These are phyloP conservation scores for Artemia sp. DNA, from an alignment of 2,888 invertebrate genomes.

Conservation along the genomic window DNA sequence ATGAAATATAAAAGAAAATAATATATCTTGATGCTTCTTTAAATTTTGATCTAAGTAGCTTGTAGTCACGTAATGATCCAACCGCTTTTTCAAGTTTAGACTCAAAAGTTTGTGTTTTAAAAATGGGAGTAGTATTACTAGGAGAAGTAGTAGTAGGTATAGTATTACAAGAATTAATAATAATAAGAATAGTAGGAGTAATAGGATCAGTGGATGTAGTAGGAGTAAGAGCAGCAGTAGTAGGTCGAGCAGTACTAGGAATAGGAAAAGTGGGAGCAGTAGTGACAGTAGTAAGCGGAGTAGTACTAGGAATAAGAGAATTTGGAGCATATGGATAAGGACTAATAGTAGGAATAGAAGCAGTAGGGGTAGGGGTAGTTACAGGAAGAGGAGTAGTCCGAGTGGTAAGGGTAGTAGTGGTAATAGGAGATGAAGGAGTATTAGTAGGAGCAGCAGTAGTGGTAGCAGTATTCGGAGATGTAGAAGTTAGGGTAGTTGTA, in stretches of 20 bases:
- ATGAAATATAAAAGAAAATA: too few relatives aligned
- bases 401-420: neutral
- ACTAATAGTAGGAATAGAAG: conserved; percentile 5
- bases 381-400: neutral
- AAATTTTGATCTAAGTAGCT: too few relatives aligned
- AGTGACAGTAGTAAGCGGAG: neutral
- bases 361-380: neutral
- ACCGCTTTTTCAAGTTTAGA: too few relatives aligned
- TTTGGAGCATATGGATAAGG: neutral
- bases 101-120: neutral
- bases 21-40: too few relatives aligned
- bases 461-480: too few relatives aligned
- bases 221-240: neutral
- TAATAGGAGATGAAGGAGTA: too few relatives aligned
- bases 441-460: too few relatives aligned
- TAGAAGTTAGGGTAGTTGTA: too few relatives aligned
- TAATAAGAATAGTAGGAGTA: neutral
- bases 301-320: neutral
- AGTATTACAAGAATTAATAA: neutral
- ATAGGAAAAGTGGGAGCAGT: neutral
- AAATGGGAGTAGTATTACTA: conserved; percentile 7
- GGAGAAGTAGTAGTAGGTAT: neutral
- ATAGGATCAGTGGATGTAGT: neutral
- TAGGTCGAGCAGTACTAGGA: neutral
- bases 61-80: too few relatives aligned